Conservation (phyloP, 2,113 vertebrate genomes). For the Aspidoscelis tigris region DNA sequence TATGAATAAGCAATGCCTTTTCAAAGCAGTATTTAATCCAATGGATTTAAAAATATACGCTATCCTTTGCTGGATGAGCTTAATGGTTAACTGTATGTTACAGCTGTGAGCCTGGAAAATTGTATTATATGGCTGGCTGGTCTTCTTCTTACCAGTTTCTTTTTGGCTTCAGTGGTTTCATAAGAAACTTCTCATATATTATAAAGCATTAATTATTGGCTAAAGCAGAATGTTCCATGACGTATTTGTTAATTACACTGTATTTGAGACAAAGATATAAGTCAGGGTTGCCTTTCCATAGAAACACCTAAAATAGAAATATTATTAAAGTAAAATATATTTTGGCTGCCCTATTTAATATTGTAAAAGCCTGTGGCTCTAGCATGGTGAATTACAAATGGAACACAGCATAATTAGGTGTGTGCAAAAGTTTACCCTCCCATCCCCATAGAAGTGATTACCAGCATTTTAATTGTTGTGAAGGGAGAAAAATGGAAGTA, state of each 20-base stretch:
- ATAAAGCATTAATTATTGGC: constrained; percentile 22
- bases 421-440: no score
- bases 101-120: constrained; percentile 2
- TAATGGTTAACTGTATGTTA: constrained; percentile 2
- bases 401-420: no score
- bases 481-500: no score
- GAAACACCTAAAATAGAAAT: constrained; percentile 9
- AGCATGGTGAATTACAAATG: no score
- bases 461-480: no score
- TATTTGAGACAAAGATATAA: constrained; percentile 7
- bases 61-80: neutral
- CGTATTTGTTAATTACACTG: constrained; percentile 6
- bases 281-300: neutral
- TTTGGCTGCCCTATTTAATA: neutral
- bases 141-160: neutral
- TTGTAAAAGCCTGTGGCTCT: neutral
- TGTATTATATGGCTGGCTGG: constrained; percentile 1
- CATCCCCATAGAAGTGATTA: no score
- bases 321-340: neutral
- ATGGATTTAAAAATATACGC: constrained; percentile 7
- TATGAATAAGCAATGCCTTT: neutral
- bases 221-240: constrained; percentile 24
- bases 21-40: neutral
- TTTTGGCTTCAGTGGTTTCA: constrained; percentile 17
- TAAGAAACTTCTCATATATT: neutral